These are phyloP conservation scores for Meiosimyza decipiens DNA, from an alignment of 2,888 invertebrate genomes.

Conservation along the genomic window DNA sequence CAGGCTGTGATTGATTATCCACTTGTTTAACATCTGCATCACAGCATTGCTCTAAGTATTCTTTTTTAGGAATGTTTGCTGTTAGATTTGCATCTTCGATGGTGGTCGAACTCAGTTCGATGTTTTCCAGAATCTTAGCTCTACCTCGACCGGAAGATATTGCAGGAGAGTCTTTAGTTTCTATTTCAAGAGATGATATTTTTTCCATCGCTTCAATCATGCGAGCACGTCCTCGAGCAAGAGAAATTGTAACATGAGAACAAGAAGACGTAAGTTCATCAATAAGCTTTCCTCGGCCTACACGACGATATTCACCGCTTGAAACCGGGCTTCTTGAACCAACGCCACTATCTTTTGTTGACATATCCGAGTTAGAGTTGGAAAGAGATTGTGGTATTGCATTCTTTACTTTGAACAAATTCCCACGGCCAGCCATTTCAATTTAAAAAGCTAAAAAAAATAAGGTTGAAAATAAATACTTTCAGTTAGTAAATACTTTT, in stretches of 20 bases:
- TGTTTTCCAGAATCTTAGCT: constrained; percentile 40
- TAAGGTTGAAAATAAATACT: too few species aligned
- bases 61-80: neutral
- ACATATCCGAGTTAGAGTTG: constrained; percentile 45
- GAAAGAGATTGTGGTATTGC: constrained; percentile 36
- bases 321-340: constrained; percentile 47
- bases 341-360: constrained; percentile 50
- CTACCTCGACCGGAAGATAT: constrained; percentile 43
- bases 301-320: constrained; percentile 43
- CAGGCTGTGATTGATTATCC: constrained; percentile 15
- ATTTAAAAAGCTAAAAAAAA: neutral
- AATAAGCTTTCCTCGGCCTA: constrained; percentile 51
- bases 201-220: constrained; percentile 37
- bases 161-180: neutral
- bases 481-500: too few species aligned
- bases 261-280: constrained; percentile 48
- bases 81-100: neutral
- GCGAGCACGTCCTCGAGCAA: constrained; percentile 45
- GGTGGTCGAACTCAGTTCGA: neutral
- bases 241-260: constrained; percentile 40
- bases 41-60: neutral
- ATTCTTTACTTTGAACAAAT: constrained; percentile 31
- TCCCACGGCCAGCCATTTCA: constrained; percentile 47
- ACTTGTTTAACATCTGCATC: neutral
- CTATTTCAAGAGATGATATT: constrained; percentile 11